Evolutionary conservation across 1,140 invertebrate species (phyloP).

Genomic region (Spodoptera litura): DNA sequence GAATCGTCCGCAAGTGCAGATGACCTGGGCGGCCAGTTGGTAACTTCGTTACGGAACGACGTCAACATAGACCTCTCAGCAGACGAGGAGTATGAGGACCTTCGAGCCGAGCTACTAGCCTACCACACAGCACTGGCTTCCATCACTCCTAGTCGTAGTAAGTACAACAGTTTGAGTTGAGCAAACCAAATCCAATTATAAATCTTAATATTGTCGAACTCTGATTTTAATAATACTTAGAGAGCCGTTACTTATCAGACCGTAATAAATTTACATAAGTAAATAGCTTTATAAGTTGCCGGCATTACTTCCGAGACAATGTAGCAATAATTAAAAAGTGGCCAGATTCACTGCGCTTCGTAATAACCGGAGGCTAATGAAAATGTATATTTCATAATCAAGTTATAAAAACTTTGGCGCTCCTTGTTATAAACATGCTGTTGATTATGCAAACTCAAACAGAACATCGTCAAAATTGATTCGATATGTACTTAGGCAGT

Average conservation of each 20-base stretch:
- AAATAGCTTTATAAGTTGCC: slow-evolving; percentile 2
- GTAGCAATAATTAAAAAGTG: slow-evolving; percentile 18
- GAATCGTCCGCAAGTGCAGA: slow-evolving; percentile 49
- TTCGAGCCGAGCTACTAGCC: slow-evolving; percentile 75
- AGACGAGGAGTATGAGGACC: slow-evolving; percentile 80
- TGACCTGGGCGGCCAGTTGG: slow-evolving; percentile 60
- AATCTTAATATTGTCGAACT: not conserved
- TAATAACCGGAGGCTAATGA: slow-evolving; percentile 2
- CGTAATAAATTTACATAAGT: slow-evolving; percentile 16
- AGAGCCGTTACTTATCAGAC: not conserved
- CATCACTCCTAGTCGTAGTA: slow-evolving; percentile 61
- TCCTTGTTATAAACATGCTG: not conserved
- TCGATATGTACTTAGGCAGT: too few species aligned
- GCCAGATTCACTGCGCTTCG: not conserved
- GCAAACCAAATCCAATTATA: too few species aligned
- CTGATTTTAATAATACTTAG: not conserved
- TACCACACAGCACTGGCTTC: slow-evolving; percentile 73
- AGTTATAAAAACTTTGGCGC: not conserved
- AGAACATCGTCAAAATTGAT: not conserved
- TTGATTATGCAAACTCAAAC: not conserved
- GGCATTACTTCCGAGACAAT: not conserved
- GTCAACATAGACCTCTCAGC: slow-evolving; percentile 73
- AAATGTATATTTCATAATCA: too few species aligned
- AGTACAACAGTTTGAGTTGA: slow-evolving; percentile 41
- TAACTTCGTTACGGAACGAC: slow-evolving; percentile 66